Conservation (phyloP, 2,113 vertebrate species). For the Cromileptes altivelis region DNA sequence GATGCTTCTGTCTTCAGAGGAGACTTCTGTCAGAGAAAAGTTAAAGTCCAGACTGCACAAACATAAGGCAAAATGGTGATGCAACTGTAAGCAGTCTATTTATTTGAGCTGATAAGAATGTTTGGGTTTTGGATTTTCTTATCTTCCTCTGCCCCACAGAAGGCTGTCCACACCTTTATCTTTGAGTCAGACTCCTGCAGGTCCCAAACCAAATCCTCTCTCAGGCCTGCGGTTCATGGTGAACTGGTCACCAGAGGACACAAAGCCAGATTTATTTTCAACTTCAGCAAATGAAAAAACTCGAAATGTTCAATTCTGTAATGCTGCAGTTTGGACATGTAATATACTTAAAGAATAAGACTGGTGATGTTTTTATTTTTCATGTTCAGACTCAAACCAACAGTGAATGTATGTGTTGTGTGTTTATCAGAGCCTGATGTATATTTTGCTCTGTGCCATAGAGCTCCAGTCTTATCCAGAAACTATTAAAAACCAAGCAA, state of each 20-base stretch:
- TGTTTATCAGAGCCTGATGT: too few species aligned
- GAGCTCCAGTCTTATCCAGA: too few species aligned
- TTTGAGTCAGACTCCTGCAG: constrained; percentile 4
- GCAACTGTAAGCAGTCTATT: background rate
- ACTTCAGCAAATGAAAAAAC: background rate
- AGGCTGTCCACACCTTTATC: background rate
- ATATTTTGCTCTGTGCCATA: too few species aligned
- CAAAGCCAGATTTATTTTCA: background rate
- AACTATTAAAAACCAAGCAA: too few species aligned
- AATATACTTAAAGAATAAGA: too few species aligned
- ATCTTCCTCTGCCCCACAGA: background rate
- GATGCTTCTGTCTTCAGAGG: background rate
- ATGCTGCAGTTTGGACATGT: too few species aligned
- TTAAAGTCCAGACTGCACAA: background rate
- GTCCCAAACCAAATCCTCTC: background rate
- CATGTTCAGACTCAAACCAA: too few species aligned
- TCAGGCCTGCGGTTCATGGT: background rate
- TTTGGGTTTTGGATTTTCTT: background rate
- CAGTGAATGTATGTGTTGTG: too few species aligned
- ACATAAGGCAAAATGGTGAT: too few species aligned
- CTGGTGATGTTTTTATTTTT: too few species aligned
- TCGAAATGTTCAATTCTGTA: too few species aligned
- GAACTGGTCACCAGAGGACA: background rate
- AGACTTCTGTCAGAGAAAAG: background rate
- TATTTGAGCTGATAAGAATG: constrained; percentile 12